Base-by-base conservation (phyloP, 2,888 invertebrate species). In the Leucania comma region DNA sequence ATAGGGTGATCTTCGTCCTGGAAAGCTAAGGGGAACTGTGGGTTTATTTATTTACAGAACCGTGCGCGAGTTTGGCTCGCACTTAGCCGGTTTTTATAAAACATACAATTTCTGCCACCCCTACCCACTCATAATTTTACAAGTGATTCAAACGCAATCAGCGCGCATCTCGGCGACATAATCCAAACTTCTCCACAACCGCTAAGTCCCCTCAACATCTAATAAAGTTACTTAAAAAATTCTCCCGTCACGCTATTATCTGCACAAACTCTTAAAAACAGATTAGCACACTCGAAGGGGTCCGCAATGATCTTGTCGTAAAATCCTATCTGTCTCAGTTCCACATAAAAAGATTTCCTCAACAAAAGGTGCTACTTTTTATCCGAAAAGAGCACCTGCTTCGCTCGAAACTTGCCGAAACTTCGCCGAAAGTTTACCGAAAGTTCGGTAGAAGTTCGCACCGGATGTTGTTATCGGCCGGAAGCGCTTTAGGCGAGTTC, bases 381-480 rank as follows among this genome's bases (percentile, higher is more conserved):
- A 93, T 94, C 93, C 93, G 90, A 91, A 90, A 80, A 90, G 88
- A 91, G 92, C 95, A 95, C 95, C 95, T 95, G 95, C 93, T 94
- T 88, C 90, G 86, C 69, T 64, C 70, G 76, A 84, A 91, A 91
- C 88, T 90, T 89, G 83, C 51, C 38, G 65, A 79, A 88, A 93
- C 87, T 89, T 93, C 87, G 65, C 61, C 74, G 76, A 88, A 93
- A 92, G 85, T 93, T 93, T 72, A 1, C 75, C 50, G 22, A 75
- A 72, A 72, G 69, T 72, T 72, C 79, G 71, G 72, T 67, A 82
- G 91, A 94, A 88, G 92, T 94, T 92, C 86, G 87, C 89, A 87
- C 91, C 93, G 95, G 95, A 95, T 94, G 95, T 94, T 96, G 95
- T 95, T 96, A 96, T 95, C 95, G 94, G 95, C 94, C 95, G 95